Conservation (phyloP, 2,888 invertebrate species). For the Ceriagrion tenellum region DNA sequence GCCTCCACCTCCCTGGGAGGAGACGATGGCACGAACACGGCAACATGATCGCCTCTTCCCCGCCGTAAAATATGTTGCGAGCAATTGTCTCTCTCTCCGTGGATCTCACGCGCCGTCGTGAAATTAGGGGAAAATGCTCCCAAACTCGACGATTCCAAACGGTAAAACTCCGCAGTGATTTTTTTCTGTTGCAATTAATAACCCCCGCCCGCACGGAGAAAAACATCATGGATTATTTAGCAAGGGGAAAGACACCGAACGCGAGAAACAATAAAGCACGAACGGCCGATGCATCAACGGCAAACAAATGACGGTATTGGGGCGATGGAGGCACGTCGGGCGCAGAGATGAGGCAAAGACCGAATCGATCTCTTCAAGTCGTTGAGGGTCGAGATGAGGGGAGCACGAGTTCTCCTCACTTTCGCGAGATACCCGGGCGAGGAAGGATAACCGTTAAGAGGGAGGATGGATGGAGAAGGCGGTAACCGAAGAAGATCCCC, state of each 20-base stretch:
- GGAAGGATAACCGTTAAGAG: neutral
- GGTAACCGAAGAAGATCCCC: neutral
- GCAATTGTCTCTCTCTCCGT: neutral
- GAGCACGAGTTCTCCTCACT: neutral
- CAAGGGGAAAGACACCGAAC: neutral
- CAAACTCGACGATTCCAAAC: neutral
- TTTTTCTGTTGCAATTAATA: neutral
- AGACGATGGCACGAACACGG: neutral
- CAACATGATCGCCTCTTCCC: neutral
- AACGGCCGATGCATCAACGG: neutral
- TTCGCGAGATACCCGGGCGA: neutral
- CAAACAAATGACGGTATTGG: neutral
- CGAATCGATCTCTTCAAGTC: neutral
- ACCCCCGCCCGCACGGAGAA: neutral
- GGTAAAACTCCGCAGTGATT: neutral
- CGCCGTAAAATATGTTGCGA: neutral
- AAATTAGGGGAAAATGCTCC: neutral
- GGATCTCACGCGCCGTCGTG: neutral
- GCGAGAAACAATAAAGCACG: conserved; percentile 18
- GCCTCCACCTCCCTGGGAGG: neutral
- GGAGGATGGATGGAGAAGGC: neutral
- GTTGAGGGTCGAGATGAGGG: neutral
- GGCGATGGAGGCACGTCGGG: neutral
- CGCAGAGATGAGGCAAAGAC: neutral
- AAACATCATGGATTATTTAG: neutral